Evolutionary conservation across 2,888 invertebrate species (phyloP).

Genomic region (Melieria picta): DNA sequence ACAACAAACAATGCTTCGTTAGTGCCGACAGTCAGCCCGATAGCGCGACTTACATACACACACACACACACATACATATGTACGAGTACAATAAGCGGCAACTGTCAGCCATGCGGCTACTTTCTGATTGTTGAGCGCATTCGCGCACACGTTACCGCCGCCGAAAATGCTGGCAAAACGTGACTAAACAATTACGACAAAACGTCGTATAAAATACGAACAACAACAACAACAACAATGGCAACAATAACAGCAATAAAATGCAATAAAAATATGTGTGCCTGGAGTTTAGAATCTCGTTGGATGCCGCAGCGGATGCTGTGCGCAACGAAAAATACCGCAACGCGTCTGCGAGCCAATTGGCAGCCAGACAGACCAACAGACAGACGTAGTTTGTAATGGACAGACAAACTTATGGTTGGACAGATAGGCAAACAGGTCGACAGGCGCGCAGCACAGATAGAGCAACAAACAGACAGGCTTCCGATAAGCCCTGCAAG

Average conservation of each 20-base stretch:
- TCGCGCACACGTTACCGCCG: neutral
- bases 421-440: neutral
- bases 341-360: no score
- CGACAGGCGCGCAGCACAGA: neutral
- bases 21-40: no score
- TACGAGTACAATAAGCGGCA: neutral
- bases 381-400: neutral
- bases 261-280: no score
- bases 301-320: no score
- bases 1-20: neutral
- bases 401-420: neutral
- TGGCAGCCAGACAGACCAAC: neutral
- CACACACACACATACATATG: neutral
- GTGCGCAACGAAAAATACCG: no score
- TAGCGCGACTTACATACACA: neutral
- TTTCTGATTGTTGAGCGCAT: neutral
- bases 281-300: no score
- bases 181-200: conserved; percentile 44
- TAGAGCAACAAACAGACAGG: neutral
- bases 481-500: neutral
- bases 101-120: neutral
- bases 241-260: no score
- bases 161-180: conserved; percentile 32
- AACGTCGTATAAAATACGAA: neutral
- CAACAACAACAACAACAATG: no score